Evolutionary conservation across 1,140 invertebrate species (phyloP).

Genomic region (Pentalonia nigronervosa): DNA sequence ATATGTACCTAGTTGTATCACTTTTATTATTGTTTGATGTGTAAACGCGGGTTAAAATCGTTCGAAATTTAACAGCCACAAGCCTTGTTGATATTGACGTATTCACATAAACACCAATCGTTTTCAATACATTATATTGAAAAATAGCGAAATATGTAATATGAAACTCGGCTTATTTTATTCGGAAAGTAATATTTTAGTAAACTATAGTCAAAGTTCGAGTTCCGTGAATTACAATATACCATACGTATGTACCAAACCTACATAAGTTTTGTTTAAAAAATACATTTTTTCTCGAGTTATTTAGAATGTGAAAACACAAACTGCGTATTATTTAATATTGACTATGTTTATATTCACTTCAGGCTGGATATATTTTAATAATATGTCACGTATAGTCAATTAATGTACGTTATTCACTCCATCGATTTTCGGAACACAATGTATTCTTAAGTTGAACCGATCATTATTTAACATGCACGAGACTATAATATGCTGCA

Average conservation of each 20-base stretch:
- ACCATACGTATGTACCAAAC: too few species aligned
- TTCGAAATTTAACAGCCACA: neutral
- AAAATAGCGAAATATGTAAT: too few species aligned
- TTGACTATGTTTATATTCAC: neutral
- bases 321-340: neutral
- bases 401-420: neutral
- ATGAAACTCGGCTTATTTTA: too few species aligned
- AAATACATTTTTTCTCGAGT: neutral
- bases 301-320: neutral
- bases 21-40: neutral
- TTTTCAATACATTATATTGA: too few species aligned
- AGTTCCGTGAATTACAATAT: too few species aligned
- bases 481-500: neutral
- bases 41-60: neutral
- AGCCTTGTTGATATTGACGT: neutral
- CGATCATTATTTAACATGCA: constrained; percentile 7
- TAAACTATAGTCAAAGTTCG: too few species aligned
- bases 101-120: neutral
- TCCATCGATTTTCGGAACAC: neutral
- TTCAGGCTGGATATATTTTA: neutral
- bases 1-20: too few species aligned
- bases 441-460: neutral
- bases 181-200: too few species aligned
- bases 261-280: too few species aligned
- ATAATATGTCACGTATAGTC: neutral